Percentiles rank a stretch among this genome's conserved stretches.
phyloP scores from a whole-genome alignment of 2,113 vertebrate genomes.

The Odontesthes bonariensis region DNA sequence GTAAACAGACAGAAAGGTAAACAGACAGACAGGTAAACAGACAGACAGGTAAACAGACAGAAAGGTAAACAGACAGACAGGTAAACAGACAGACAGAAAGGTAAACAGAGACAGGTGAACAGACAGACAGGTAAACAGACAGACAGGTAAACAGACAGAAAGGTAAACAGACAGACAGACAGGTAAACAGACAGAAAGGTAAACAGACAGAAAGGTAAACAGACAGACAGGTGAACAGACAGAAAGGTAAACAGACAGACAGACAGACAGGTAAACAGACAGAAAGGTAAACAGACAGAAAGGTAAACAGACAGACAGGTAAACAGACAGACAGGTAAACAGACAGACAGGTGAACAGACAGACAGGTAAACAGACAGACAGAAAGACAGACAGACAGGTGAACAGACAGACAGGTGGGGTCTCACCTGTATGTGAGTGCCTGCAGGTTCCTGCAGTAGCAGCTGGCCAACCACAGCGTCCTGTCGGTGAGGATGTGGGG shows the following conservation, averaged over 20 bases:
- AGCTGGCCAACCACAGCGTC: constrained; percentile 94
- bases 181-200: too few species aligned
- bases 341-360: not conserved
- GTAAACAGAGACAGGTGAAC: not conserved
- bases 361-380: not conserved
- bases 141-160: too few species aligned
- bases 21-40: constrained; percentile 3
- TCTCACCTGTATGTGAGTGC: constrained; percentile 90
- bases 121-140: too few species aligned
- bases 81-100: not conserved
- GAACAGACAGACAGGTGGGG: not conserved
- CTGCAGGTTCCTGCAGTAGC: constrained; percentile 91
- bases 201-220: too few species aligned
- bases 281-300: too few species aligned
- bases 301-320: not conserved
- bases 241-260: too few species aligned
- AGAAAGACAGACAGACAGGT: not conserved
- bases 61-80: not conserved
- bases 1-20: too few species aligned
- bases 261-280: not conserved
- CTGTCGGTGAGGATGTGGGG: constrained; percentile 93
- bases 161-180: too few species aligned
- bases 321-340: not conserved
- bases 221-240: not conserved
- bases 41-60: not conserved